Percentiles rank a stretch among this genome's conserved stretches.
These are phyloP conservation scores for Sarcophaga bullata DNA, from an alignment of 1,140 invertebrate species.

Conservation along the genomic window DNA sequence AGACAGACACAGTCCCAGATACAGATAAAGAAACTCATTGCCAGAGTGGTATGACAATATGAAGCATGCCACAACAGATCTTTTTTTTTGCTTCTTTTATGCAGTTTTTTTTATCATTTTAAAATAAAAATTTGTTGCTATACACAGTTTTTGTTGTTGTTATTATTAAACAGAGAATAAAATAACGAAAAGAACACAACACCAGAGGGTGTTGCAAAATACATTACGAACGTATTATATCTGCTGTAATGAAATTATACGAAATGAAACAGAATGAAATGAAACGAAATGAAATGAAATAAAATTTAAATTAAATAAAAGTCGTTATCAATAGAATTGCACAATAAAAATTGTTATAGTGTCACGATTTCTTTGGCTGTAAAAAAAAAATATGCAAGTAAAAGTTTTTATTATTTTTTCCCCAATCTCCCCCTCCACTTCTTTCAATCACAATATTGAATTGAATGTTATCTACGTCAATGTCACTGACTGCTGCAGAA, in stretches of 20 bases:
- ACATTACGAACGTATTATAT: too few relatives aligned
- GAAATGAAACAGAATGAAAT: neutral
- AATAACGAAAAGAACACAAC: neutral
- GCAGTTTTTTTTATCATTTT: neutral
- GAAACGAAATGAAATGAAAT: neutral
- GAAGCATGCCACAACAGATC: too few relatives aligned
- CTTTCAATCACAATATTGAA: too few relatives aligned
- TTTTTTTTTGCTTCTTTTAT: too few relatives aligned
- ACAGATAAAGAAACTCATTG: neutral
- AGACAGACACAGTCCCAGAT: too few relatives aligned
- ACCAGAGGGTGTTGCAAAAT: neutral
- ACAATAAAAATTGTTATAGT: constrained; percentile 6
- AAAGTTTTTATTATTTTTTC: neutral
- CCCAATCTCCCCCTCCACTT: too few relatives aligned
- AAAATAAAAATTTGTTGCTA: too few relatives aligned
- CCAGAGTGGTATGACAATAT: neutral
- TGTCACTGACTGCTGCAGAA: too few relatives aligned
- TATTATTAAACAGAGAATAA: too few relatives aligned
- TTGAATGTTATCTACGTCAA: too few relatives aligned
- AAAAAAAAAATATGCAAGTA: neutral
- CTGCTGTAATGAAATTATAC: too few relatives aligned
- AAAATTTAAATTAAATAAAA: constrained; percentile 6
- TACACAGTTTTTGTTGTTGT: too few relatives aligned
- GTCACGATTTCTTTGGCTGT: neutral
- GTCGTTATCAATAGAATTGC: neutral